These are phyloP conservation scores for Rhinoraja longicauda DNA, from an alignment of 2,797 vertebrate genomes.

Conservation along the genomic window DNA sequence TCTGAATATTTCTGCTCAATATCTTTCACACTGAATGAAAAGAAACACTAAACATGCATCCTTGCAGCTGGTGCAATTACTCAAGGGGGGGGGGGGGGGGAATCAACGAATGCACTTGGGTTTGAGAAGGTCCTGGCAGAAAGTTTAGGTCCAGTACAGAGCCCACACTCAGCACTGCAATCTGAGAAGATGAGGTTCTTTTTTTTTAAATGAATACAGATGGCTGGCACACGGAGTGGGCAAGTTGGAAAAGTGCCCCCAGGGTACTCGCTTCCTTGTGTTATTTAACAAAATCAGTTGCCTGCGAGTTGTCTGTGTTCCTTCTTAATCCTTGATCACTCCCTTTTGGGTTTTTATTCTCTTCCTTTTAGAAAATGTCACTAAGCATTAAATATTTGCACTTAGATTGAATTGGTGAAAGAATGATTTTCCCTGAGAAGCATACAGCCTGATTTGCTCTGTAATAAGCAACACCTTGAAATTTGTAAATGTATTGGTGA, in stretches of 20 bases:
- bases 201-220: slow-evolving; percentile 87
- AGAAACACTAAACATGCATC: slow-evolving; percentile 78
- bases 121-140: slow-evolving; percentile 84
- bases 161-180: slow-evolving; percentile 84
- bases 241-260: slow-evolving; percentile 63
- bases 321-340: slow-evolving; percentile 81
- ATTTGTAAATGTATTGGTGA: neutral
- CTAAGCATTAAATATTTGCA: slow-evolving; percentile 59
- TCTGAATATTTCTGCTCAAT: slow-evolving; percentile 87
- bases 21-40: slow-evolving; percentile 91
- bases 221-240: slow-evolving; percentile 71
- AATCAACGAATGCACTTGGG: slow-evolving; percentile 61
- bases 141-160: slow-evolving; percentile 65
- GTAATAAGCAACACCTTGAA: slow-evolving; percentile 13
- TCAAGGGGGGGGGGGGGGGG: slow-evolving; percentile 68
- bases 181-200: slow-evolving; percentile 68
- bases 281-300: slow-evolving; percentile 59
- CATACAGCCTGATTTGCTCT: neutral
- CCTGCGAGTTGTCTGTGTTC: slow-evolving; percentile 72
- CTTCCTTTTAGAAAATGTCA: slow-evolving; percentile 79
- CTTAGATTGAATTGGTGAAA: slow-evolving; percentile 57
- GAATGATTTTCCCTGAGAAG: slow-evolving; percentile 47
- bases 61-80: slow-evolving; percentile 77
- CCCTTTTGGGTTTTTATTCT: slow-evolving; percentile 62
- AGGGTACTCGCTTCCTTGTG: slow-evolving; percentile 53